Evolutionary conservation across 2,797 vertebrate genomes (phyloP), one percentile per base, ranked within the genome.

Genomic region (Nasua narica): DNA sequence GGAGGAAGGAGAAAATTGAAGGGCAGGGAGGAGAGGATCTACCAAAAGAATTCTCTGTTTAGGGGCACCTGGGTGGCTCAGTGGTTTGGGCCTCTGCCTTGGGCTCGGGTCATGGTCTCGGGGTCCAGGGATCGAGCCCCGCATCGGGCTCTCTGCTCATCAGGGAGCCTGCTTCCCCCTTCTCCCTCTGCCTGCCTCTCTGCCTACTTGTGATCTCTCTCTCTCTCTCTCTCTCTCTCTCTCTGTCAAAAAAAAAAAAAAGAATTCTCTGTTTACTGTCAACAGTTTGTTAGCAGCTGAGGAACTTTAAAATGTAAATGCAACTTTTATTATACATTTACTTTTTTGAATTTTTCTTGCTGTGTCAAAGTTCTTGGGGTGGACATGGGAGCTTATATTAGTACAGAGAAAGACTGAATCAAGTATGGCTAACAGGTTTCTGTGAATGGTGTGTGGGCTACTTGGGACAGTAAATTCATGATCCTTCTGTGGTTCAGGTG

Each of bases 311-410:
- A 90, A 90, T 81, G 35, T 86, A 87, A 86, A 50, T 50, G 9
- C 43, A 32, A 52, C n/a, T 96, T 91, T 70, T 93, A 81, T 74
- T 78, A 35, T 86, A 37, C 18, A 72, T 3, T 95, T 84, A 83
- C 35, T 74, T 88, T 83, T 72, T 88, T 29, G 88, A 69, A 37
- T 97, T 92, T 93, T 27, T 72, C 46, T 76, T 84, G n/a, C 25
- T 70, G 46, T 89, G 78, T 95, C 15, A 65, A 0, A 72, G 37
- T 94, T 92, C 67, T 93, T 92, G 46, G 4, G 32, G 27, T 90
- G n/a, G 69, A 25, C 46, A 43, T 32, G 72, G n/a, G 69, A 90
- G 52, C 40, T 90, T 52, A 70, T 65, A 4, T 65, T 74, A 76
- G 14, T 90, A 19, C 27, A 87, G 74, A 89, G 37, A 86, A 91